A percentile compares a stretch with the other conserved stretches of the same genome.
phyloP scores from a whole-genome alignment of 2,113 vertebrate genomes.

The Charadrius vociferus region DNA sequence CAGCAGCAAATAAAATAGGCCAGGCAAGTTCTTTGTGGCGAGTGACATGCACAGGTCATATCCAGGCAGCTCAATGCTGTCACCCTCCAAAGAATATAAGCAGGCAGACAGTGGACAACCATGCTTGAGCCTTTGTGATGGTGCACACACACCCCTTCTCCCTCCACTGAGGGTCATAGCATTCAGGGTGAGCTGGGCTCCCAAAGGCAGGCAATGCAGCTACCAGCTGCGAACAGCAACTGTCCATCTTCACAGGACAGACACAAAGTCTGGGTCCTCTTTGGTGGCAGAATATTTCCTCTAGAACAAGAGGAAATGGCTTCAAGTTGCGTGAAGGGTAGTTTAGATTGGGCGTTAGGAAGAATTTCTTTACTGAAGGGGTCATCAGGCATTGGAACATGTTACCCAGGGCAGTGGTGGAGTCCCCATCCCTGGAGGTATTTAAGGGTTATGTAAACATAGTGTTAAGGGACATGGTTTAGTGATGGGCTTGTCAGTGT shows the following conservation, averaged over 20 bases:
- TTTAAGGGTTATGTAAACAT: too few species aligned
- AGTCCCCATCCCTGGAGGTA: too few species aligned
- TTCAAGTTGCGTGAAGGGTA: too few species aligned
- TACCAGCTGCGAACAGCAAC: too few species aligned
- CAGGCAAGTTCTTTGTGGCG: accelerated
- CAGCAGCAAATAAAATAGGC: not conserved
- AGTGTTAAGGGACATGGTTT: too few species aligned
- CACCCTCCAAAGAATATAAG: accelerated
- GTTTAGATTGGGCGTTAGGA: too few species aligned
- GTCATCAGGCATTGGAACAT: too few species aligned
- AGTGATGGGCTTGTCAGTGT: too few species aligned
- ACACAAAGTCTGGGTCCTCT: not conserved
- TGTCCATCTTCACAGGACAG: not conserved
- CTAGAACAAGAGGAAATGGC: too few species aligned
- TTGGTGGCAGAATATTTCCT: not conserved
- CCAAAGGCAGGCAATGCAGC: not conserved
- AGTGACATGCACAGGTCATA: not conserved
- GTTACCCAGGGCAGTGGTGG: too few species aligned
- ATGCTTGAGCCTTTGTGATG: not conserved
- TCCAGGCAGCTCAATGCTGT: not conserved
- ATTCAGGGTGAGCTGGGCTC: not conserved
- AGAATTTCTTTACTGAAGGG: too few species aligned
- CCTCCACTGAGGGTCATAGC: not conserved
- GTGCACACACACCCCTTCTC: not conserved
- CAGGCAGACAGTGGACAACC: not conserved